Evolutionary conservation across 1,140 invertebrate species (phyloP), one percentile per base, ranked within the genome.

Genomic region (Drosophila gunungcola): DNA sequence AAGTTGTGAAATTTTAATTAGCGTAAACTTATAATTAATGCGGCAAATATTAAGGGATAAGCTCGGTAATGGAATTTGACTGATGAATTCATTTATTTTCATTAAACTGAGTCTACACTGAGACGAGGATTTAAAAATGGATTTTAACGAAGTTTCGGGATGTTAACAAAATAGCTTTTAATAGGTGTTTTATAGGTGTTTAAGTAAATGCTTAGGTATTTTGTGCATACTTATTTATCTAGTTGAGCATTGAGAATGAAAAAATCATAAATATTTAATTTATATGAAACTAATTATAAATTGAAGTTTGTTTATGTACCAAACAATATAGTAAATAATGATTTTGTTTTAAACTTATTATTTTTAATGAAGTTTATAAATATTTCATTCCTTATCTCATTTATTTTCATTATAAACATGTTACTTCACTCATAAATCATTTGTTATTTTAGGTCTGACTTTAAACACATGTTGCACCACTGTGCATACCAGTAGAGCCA

Each of bases 21-120:
- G 29, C 51, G 7, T 29, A 21, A 72, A 72, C 65, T 72, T 72
- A n/a, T 77, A 77, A 77, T 77, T 62, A 77, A 56, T 67, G 53
- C 39, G 36, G 48, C 11, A 42, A 42, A 56, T 72, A 73, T 72
- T 73, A 72, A 49, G 39, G 53, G 54, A 51, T 73, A 72, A 73
- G 67, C 67, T 25, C 36, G 29, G 13, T 72, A 57, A 72, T 70
- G 65, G 43, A 41, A 70, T 48, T 49, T 11, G 52, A 13, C 69
- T 49, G 43, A 51, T 45, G 45, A 38, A 51, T 34, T 52, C 38
- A 49, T 72, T 58, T 73, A 62, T 73, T 52, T 73, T 53, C 46
- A 56, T 64, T 54, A 55, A 41, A 11, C n/a, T 6, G 36, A 53
- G 9, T n/a, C 62, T 48, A 16, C 36, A 70, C 32, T 72, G 53